These are phyloP conservation scores for Telmatochromis sp. DNA, from an alignment of 2,113 vertebrate species.

Conservation along the genomic window DNA sequence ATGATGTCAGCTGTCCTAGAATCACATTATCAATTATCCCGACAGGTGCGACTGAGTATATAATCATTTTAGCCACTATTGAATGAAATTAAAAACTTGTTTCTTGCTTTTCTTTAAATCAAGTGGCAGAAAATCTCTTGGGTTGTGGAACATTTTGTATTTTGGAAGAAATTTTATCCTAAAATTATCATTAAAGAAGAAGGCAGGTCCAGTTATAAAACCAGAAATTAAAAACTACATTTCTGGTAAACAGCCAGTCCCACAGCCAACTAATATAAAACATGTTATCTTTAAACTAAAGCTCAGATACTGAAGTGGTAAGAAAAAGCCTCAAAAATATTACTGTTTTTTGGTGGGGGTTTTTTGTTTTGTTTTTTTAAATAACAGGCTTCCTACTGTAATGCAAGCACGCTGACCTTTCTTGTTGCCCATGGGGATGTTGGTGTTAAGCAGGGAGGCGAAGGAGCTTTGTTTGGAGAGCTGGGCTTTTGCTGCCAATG, in stretches of 20 bases:
- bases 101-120: background rate
- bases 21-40: background rate
- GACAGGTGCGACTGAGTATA: background rate
- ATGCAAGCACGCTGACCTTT: constrained; percentile 76
- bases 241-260: background rate
- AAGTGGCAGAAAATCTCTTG: background rate
- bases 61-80: background rate
- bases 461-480: constrained; percentile 99
- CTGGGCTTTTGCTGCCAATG: constrained; percentile 94
- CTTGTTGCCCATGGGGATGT: constrained; percentile 95
- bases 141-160: background rate
- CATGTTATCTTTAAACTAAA: background rate
- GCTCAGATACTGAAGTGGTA: background rate
- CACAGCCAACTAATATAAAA: background rate
- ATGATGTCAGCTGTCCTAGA: background rate
- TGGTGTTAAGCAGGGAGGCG: constrained; percentile 95
- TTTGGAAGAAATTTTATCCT: background rate
- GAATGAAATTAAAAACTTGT: background rate
- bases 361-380: rapidly evolving
- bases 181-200: background rate
- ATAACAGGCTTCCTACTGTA: background rate
- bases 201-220: background rate
- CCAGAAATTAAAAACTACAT: background rate
- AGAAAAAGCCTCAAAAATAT: background rate
- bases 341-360: background rate